phyloP scores from a whole-genome alignment of 2,113 vertebrate genomes.

The Tupaia tana region DNA sequence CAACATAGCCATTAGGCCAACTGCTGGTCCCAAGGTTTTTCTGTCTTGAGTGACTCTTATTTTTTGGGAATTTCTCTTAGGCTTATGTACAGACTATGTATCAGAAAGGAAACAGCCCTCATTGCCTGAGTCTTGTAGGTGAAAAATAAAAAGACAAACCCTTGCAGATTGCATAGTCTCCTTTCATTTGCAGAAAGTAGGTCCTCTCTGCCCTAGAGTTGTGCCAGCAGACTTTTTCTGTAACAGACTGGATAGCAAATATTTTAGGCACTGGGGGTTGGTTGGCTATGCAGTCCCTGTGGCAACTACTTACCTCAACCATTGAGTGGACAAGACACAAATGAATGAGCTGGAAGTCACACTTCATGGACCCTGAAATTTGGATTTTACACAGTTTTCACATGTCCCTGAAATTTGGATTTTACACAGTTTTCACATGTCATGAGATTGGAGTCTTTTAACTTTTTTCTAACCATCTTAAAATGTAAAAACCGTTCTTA shows the following conservation, averaged over 20 bases:
- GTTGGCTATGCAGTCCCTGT: not conserved
- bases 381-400: not conserved
- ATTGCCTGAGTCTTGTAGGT: not conserved
- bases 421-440: not conserved
- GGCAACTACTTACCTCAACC: not conserved
- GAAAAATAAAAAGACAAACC: conserved; percentile 26
- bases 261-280: not conserved
- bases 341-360: not conserved
- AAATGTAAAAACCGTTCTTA: not conserved
- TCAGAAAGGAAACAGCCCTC: not conserved
- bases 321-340: too few species aligned
- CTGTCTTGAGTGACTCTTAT: not conserved
- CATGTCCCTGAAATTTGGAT: not conserved
- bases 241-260: not conserved
- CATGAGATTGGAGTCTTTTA: not conserved
- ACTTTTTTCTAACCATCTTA: not conserved
- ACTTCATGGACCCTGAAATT: not conserved
- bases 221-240: not conserved
- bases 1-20: too few species aligned
- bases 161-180: not conserved
- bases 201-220: not conserved
- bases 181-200: not conserved
- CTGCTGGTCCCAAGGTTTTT: not conserved
- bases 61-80: conserved; percentile 7
- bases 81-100: not conserved